Percentiles rank a stretch among this genome's conserved stretches.
Evolutionary conservation across 2,113 vertebrate species (phyloP).

Genomic region (Anas platyrhynchos): DNA sequence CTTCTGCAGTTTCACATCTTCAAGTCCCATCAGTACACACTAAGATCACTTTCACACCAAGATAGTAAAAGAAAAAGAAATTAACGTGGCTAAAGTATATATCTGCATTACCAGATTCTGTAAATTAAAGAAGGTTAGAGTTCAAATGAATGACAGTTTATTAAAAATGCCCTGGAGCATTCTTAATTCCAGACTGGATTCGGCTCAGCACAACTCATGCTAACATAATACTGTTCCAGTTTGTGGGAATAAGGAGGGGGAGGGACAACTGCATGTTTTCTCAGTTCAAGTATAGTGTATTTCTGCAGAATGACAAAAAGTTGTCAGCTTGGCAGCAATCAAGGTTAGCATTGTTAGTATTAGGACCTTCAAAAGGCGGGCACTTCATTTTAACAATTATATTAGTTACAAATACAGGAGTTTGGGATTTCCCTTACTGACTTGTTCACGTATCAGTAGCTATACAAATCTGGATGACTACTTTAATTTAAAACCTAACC

Average conservation of each 20-base stretch:
- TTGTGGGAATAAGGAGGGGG: constrained; percentile 18
- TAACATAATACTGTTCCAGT: constrained; percentile 50
- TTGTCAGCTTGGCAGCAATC: constrained; percentile 6
- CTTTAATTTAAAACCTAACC: background rate
- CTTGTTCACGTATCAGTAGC: background rate
- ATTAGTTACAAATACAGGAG: background rate
- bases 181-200: constrained; percentile 51
- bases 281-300: background rate
- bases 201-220: constrained; percentile 30
- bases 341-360: background rate
- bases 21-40: background rate
- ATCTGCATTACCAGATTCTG: constrained; percentile 20
- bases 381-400: background rate
- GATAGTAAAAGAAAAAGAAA: constrained; percentile 41
- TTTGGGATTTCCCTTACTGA: background rate
- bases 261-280: background rate
- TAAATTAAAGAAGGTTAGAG: constrained; percentile 36
- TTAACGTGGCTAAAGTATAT: background rate
- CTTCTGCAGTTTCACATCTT: background rate
- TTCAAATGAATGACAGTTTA: constrained; percentile 58
- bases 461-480: background rate
- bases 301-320: background rate
- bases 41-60: background rate
- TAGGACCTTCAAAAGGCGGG: background rate
- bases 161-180: constrained; percentile 48